phyloP scores from a whole-genome alignment of 2,113 vertebrate genomes.

The Nerophis lumbriciformis region DNA sequence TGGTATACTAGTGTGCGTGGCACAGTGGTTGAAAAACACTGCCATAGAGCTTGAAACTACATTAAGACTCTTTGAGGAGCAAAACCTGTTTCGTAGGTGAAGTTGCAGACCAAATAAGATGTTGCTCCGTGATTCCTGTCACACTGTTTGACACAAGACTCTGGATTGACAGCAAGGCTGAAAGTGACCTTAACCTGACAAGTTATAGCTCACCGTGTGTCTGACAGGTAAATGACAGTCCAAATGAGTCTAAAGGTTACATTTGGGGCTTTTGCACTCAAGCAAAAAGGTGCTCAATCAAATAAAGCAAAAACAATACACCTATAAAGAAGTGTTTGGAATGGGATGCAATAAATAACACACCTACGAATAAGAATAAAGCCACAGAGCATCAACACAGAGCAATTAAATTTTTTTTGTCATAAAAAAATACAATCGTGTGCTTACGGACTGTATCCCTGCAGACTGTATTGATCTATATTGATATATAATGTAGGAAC shows the following conservation, averaged over 20 bases:
- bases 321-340: background rate
- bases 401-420: too few species aligned
- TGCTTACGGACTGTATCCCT: too few species aligned
- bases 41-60: background rate
- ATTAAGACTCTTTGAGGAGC: background rate
- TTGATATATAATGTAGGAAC: too few species aligned
- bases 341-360: too few species aligned
- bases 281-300: background rate
- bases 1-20: too few species aligned
- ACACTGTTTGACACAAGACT: constrained; percentile 1
- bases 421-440: too few species aligned
- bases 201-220: background rate
- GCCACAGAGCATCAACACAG: too few species aligned
- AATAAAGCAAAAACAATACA: background rate
- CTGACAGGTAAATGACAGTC: background rate
- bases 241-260: background rate
- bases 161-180: background rate
- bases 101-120: background rate
- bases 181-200: constrained; percentile 1
- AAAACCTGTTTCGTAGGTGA: background rate
- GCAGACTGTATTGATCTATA: too few species aligned
- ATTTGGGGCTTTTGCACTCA: background rate
- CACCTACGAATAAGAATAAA: too few species aligned
- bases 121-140: background rate
- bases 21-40: too few species aligned